Evolutionary conservation across 2,888 invertebrate genomes (phyloP).

Genomic region (Thymelicus acteon): DNA sequence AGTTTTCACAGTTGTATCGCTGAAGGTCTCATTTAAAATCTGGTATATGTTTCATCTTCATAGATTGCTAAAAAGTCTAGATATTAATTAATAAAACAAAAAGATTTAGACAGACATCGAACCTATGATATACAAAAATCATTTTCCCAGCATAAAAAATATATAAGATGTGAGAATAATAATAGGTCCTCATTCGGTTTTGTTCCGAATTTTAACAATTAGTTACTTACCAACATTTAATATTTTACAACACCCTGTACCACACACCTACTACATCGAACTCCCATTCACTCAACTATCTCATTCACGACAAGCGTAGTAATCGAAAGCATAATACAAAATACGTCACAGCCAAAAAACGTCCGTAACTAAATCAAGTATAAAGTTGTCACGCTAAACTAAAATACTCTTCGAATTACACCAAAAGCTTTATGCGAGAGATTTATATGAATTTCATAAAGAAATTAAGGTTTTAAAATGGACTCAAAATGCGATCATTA

Average conservation of each 20-base stretch:
- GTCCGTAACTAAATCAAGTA: slow-evolving; percentile 52
- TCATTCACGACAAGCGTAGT: slow-evolving; percentile 68
- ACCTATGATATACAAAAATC: no score
- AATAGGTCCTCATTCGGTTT: no score
- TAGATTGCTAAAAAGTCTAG: no score
- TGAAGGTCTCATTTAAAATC: no score
- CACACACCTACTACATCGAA: slow-evolving; percentile 38
- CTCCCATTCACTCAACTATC: slow-evolving; percentile 42
- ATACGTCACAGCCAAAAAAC: slow-evolving; percentile 54
- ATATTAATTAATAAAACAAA: no score
- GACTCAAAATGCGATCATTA: slow-evolving; percentile 34
- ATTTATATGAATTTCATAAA: slow-evolving; percentile 75
- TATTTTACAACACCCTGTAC: slow-evolving; percentile 34
- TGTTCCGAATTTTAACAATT: no score
- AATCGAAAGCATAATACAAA: slow-evolving; percentile 71
- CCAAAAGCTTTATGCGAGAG: slow-evolving; percentile 55
- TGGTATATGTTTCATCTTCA: no score
- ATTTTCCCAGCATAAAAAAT: no score
- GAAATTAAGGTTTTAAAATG: slow-evolving; percentile 55
- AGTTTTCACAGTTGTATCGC: no score
- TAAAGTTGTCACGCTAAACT: slow-evolving; percentile 68
- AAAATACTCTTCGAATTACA: slow-evolving; percentile 55
- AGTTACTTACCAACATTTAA: slow-evolving; percentile 4
- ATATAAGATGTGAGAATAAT: no score
- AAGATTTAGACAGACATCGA: no score